These are phyloP conservation scores for Genyomyrus donnyi DNA, from an alignment of 2,113 vertebrate species.

Conservation along the genomic window DNA sequence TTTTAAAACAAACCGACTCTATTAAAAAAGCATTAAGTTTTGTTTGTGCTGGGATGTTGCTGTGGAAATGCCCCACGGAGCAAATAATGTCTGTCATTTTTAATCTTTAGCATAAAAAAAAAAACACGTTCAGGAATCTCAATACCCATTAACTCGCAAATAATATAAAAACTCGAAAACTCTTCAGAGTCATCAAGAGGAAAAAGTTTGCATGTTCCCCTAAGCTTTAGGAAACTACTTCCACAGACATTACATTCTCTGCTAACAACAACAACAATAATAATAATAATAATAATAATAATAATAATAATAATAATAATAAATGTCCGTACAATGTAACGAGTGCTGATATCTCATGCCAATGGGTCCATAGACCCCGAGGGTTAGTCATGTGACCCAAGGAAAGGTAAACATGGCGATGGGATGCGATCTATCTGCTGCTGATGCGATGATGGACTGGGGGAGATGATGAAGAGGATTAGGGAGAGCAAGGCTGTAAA, in stretches of 20 bases:
- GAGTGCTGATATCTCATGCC: neutral
- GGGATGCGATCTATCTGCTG: neutral
- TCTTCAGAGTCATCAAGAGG: slow-evolving; percentile 6
- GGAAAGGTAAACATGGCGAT: neutral
- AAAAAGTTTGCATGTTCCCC: neutral
- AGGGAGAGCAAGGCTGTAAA: neutral
- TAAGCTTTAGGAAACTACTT: neutral
- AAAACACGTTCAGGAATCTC: slow-evolving; percentile 15
- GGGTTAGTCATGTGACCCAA: neutral
- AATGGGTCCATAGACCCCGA: neutral
- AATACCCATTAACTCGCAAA: neutral
- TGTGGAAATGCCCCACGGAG: slow-evolving; percentile 1
- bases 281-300: neutral
- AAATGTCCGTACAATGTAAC: neutral
- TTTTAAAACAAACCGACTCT: slow-evolving; percentile 14
- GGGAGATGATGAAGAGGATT: neutral
- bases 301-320: neutral
- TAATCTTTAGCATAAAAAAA: slow-evolving; percentile 5
- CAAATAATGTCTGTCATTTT: slow-evolving; percentile 14
- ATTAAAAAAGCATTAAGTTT: slow-evolving; percentile 10
- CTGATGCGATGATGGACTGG: neutral
- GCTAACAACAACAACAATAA: neutral
- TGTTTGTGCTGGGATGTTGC: neutral
- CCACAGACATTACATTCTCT: neutral
- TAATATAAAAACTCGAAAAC: slow-evolving; percentile 1